Base-by-base conservation (phyloP, 2,797 vertebrate genomes). In the Sparus aurata region DNA sequence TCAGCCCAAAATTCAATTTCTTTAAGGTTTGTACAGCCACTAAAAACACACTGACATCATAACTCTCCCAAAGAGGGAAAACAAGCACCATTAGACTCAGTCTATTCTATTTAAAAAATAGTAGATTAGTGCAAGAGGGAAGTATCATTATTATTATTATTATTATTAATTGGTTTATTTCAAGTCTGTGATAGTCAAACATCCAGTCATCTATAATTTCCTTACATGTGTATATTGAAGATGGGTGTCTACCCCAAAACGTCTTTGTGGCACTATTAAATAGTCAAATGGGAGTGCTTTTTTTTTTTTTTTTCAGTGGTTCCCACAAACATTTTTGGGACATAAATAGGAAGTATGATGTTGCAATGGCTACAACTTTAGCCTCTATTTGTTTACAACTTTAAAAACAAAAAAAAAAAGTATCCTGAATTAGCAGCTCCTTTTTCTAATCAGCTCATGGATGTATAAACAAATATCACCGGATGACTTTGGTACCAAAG, bases 11-110 rank as follows among this genome's bases (percentile, higher is more conserved):
- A 57, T 30, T 63, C 3, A 50, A 62, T 55, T 62, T 46, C 1
- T 22, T 25, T 69, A 41, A 75, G 67, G 15, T 75, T 71, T 77
- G 45, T 64, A 15, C 25, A 55, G 38, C 16, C 49, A 58, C 25
- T n/a, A 25, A 77, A 54, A 43, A 60, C 45, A 34, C 12, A 53
- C 3, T 20, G 27, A 22, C n/a, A 7, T 34, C 18, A 34, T 54
- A 63, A 41, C 34, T 58, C 15, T 38, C 53, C 17, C 23, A 65
- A 30, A 65, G 34, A 65, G 18, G 11, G 3, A 17, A 59, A 63
- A 53, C 22, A 27, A n/a, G 30, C 50, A 57, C 13, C 8, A 22
- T 27, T 34, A 22, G 5, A 52, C 38, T 47, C 16, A 58, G 11
- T 16, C 30, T 45, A 59, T 46, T 52, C 11, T 17, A 27, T 53